phyloP scores from a whole-genome alignment of 2,888 invertebrate genomes.

The Phyllotreta cruciferae region DNA sequence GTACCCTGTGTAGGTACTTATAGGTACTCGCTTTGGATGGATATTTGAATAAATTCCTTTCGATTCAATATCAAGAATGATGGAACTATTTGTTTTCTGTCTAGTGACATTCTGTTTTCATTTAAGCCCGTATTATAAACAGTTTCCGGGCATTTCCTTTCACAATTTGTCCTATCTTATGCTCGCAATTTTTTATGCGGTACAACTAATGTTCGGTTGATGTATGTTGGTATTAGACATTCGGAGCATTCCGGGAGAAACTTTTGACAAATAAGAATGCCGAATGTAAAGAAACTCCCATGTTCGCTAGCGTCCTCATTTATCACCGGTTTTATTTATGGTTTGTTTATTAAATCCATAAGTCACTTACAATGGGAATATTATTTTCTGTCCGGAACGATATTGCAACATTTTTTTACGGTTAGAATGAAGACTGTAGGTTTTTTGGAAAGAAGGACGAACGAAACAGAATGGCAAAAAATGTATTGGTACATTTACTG shows the following conservation, averaged over 20 bases:
- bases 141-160: too few relatives aligned
- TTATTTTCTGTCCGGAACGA: constrained; percentile 41
- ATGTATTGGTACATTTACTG: constrained; percentile 9
- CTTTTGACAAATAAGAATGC: constrained; percentile 47
- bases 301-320: constrained; percentile 45
- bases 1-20: too few relatives aligned
- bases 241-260: constrained; percentile 34
- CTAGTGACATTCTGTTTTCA: too few relatives aligned
- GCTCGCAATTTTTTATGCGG: constrained; percentile 38
- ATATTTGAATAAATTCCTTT: too few relatives aligned
- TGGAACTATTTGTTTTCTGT: too few relatives aligned
- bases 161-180: constrained; percentile 35
- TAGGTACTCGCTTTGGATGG: too few relatives aligned
- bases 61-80: too few relatives aligned
- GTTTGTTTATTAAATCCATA: constrained; percentile 51
- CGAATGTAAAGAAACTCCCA: constrained; percentile 40
- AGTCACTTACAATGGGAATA: constrained; percentile 46
- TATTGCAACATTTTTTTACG: constrained; percentile 28
- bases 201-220: constrained; percentile 42
- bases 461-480: constrained; percentile 9
- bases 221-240: constrained; percentile 42
- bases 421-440: constrained; percentile 8
- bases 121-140: too few relatives aligned
- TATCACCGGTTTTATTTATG: constrained; percentile 50
- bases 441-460: neutral